These are phyloP conservation scores for Zaprionus kolodkinae DNA, from an alignment of 1,140 invertebrate species.

Conservation along the genomic window DNA sequence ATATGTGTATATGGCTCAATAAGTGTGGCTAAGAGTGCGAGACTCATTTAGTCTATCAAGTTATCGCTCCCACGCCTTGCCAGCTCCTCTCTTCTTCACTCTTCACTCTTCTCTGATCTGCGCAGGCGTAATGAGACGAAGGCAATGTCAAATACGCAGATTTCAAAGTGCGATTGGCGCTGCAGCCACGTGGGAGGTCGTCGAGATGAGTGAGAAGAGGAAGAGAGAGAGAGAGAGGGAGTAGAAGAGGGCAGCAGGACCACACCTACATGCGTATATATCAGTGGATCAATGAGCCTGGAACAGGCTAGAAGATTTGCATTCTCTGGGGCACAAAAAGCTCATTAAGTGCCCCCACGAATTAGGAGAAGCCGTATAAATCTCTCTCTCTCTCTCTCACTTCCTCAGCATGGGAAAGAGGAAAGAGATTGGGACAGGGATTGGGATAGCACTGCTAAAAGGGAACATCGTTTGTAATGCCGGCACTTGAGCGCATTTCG, in stretches of 20 bases:
- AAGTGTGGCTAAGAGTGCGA: conserved; percentile 29
- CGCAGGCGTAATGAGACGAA: conserved; percentile 77
- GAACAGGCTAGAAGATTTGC: conserved; percentile 50
- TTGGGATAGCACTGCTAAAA: neutral
- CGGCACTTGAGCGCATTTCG: conserved; percentile 70
- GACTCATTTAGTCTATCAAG: conserved; percentile 47
- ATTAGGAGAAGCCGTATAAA: conserved; percentile 59
- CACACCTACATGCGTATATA: conserved; percentile 49
- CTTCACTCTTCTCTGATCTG: conserved; percentile 40
- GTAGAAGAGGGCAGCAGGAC: conserved; percentile 9
- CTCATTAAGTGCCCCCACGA: conserved; percentile 60
- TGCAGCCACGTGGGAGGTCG: conserved; percentile 63
- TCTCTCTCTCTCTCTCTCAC: conserved; percentile 19
- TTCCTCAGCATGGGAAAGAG: neutral
- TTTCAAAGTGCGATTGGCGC: conserved; percentile 67
- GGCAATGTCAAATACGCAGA: conserved; percentile 80
- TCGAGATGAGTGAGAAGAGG: neutral
- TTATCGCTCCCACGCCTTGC: conserved; percentile 42
- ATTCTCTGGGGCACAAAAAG: conserved; percentile 45
- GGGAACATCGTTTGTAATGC: conserved; percentile 39
- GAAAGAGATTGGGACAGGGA: neutral
- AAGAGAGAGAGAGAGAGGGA: neutral
- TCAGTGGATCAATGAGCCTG: conserved; percentile 40
- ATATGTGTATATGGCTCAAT: conserved; percentile 46
- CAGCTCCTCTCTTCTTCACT: conserved; percentile 15